Conservation (phyloP, 1,140 invertebrate species). For the Dolichoris vasculosae region DNA sequence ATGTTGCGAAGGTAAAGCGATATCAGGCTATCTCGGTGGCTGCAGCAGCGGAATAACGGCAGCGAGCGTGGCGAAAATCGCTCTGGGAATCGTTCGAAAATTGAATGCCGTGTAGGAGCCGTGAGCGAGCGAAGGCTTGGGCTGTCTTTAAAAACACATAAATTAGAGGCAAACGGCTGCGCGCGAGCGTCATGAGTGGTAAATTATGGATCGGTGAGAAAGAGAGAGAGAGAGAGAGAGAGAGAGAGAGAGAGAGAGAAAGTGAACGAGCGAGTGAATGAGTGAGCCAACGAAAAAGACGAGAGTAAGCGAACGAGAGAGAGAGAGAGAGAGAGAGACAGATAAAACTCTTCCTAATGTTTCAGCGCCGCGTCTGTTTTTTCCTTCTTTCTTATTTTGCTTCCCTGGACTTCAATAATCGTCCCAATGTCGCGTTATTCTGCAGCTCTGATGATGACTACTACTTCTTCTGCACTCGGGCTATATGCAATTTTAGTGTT, state of each 20-base stretch:
- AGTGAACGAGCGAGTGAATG: too few species aligned
- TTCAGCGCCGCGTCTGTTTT: conserved; percentile 14
- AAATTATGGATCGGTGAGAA: conserved; percentile 72
- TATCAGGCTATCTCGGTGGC: background rate
- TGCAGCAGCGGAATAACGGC: background rate
- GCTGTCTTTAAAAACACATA: conserved; percentile 73
- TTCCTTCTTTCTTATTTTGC: background rate
- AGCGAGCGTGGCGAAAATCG: conserved; percentile 24
- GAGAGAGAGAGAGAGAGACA: conserved; percentile 5
- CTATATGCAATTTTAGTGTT: conserved; percentile 49
- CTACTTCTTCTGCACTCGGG: background rate
- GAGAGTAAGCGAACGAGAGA: too few species aligned
- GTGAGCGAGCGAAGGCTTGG: conserved; percentile 10
- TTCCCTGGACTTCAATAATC: background rate
- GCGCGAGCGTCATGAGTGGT: conserved; percentile 67
- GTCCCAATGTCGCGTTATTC: conserved; percentile 16
- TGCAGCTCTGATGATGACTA: conserved; percentile 34
- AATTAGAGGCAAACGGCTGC: conserved; percentile 72
- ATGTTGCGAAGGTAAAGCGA: background rate
- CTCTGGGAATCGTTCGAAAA: conserved; percentile 57
- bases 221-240: conserved; percentile 54
- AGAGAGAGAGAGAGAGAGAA: background rate
- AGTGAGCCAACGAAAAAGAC: conserved; percentile 67
- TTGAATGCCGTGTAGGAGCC: conserved; percentile 55
- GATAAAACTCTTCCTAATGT: conserved; percentile 54